A percentile compares a stretch with the other conserved stretches of the same genome.
phyloP scores from a whole-genome alignment of 1,140 invertebrate genomes.

The Bombus cullumanus region DNA sequence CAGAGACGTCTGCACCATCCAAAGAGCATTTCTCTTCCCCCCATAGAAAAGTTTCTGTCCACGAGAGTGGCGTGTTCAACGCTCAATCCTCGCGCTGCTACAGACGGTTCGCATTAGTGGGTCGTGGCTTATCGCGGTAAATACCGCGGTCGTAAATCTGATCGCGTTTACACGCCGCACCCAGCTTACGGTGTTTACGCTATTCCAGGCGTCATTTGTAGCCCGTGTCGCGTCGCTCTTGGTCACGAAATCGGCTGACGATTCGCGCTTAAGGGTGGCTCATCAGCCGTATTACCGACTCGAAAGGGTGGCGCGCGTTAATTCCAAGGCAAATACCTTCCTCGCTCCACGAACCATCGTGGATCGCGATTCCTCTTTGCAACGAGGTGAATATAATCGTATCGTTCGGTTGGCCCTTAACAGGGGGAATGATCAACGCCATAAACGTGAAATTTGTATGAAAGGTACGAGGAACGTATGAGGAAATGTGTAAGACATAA shows the following conservation, averaged over 20 bases:
- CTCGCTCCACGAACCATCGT: neutral
- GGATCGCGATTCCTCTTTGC: neutral
- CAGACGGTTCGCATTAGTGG: constrained; percentile 47
- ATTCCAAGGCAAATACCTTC: neutral
- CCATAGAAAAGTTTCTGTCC: constrained; percentile 12
- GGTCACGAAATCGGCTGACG: constrained; percentile 16
- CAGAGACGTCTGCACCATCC: neutral
- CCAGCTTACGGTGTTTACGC: constrained; percentile 41
- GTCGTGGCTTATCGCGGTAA: constrained; percentile 58
- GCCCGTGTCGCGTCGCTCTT: neutral
- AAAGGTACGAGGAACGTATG: too few species aligned
- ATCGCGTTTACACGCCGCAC: constrained; percentile 59
- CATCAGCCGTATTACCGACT: constrained; percentile 13
- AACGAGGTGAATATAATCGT: neutral
- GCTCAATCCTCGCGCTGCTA: constrained; percentile 15
- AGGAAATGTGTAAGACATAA: too few species aligned
- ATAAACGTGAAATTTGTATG: too few species aligned
- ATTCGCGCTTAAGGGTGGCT: constrained; percentile 28
- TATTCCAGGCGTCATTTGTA: constrained; percentile 33
- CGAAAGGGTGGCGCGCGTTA: neutral
- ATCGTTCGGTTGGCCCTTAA: too few species aligned
- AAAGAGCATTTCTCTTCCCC: neutral
- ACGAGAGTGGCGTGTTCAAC: constrained; percentile 27
- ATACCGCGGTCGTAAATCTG: constrained; percentile 56
- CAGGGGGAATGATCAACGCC: too few species aligned